phyloP scores from a whole-genome alignment of 2,113 vertebrate genomes.

The Mus spicilegus region DNA sequence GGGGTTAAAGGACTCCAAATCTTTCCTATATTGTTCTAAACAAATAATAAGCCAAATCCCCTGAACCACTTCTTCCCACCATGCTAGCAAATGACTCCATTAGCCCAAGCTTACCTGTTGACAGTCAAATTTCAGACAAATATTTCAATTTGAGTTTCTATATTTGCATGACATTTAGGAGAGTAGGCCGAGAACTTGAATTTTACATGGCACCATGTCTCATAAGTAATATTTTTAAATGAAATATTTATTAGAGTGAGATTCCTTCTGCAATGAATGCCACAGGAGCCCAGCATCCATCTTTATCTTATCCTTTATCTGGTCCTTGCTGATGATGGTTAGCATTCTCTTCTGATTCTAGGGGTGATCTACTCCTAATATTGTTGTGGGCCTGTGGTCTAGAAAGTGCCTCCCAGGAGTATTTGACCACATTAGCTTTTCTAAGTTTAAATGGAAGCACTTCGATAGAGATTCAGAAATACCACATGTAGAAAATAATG shows the following conservation, averaged over 20 bases:
- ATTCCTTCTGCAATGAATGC: slow-evolving; percentile 27
- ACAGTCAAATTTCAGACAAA: neutral
- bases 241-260: neutral
- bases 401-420: neutral
- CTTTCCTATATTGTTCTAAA: neutral
- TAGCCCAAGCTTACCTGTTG: neutral
- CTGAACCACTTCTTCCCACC: neutral
- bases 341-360: neutral
- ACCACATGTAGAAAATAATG: neutral
- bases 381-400: neutral
- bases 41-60: neutral
- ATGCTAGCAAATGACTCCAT: neutral
- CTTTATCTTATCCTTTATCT: slow-evolving; percentile 28
- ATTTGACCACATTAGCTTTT: slow-evolving; percentile 1
- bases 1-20: neutral
- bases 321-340: neutral
- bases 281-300: neutral
- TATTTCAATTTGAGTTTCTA: neutral
- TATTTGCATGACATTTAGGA: neutral
- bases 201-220: neutral
- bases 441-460: neutral
- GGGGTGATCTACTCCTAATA: neutral
- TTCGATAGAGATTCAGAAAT: slow-evolving; percentile 19
- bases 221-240: slow-evolving; percentile 7
- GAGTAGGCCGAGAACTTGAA: neutral